A percentile compares a stretch with the other conserved stretches of the same genome.
Evolutionary conservation across 2,797 vertebrate species (phyloP).

Genomic region (Scyliorhinus canicula): DNA sequence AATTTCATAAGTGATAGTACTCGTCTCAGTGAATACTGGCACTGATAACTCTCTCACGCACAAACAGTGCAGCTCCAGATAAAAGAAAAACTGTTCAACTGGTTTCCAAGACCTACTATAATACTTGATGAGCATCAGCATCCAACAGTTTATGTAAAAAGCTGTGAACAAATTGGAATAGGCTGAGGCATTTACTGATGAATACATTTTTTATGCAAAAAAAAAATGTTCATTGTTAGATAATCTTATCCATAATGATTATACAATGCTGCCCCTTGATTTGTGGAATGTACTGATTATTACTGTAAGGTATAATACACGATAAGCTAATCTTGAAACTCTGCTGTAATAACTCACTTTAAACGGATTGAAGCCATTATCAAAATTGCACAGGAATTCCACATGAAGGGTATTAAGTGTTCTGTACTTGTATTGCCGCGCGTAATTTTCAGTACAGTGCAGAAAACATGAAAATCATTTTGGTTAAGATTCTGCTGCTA

Average conservation of each 20-base stretch:
- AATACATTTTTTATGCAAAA: too few relatives aligned
- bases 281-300: neutral
- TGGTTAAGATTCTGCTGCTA: neutral
- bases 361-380: neutral
- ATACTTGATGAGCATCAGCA: neutral
- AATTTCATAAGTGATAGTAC: neutral
- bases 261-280: neutral
- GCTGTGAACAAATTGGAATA: neutral
- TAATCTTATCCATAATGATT: constrained; percentile 21
- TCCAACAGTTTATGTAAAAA: neutral
- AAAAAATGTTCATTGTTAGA: neutral
- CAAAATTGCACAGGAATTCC: neutral
- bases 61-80: neutral
- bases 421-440: neutral
- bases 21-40: neutral
- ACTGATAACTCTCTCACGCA: neutral
- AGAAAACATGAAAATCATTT: neutral
- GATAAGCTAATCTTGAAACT: neutral
- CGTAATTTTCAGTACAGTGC: neutral
- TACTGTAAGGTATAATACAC: neutral
- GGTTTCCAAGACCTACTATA: neutral
- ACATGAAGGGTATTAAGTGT: neutral
- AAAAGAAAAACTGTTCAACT: neutral
- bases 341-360: neutral
- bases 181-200: neutral